Evolutionary conservation across 2,888 invertebrate species (phyloP), one percentile per base, ranked within the genome.

Genomic region (Scaptomyza tumidula): DNA sequence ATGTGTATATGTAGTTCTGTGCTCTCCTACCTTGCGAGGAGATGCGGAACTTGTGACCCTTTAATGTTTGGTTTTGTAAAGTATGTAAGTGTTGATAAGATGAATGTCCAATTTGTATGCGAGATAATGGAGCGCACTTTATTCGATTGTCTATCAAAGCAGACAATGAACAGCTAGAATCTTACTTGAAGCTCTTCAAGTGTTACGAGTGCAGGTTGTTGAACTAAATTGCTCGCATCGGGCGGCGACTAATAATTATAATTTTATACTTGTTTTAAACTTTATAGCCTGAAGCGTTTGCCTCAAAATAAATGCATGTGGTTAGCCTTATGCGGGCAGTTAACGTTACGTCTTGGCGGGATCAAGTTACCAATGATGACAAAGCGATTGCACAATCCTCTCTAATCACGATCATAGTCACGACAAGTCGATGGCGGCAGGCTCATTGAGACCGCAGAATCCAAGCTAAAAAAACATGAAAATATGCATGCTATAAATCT

Each of bases 401-500:
- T 37, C 16, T 88, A 91, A 68, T 90, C 89, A 53, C 90, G 90
- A 69, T 92, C 92, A 69, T 91, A 92, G 59, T 92, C 92, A 46
- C 92, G 90, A 67, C 91, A 91, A n/a, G 90, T 85, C 5, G 91
- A 91, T n/a, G 92, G 92, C 37, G 92, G 92, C 74, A 92, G 79
- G 67, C 92, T 92, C 90, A 92, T 90, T 14, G 92, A 91, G 14
- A 92, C 92, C 0, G 92, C 92, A 10, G 90, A 92, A 66, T 92
- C 92, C 80, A 92, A 89, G 41, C 92, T 92, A 46, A 6, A 80
- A 80, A 80, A 29, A 35, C 33, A 24, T 43, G 16, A 16, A 16
- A 14, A 52, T 10, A 24, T 4, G 24, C 24, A 24, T 24, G 24
- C 24, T 43, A 43, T 16, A 13, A 37, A 4, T 35, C 13, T 39